Conservation (phyloP, 23 tunicate species). For the Botrylloides violaceus region DNA sequence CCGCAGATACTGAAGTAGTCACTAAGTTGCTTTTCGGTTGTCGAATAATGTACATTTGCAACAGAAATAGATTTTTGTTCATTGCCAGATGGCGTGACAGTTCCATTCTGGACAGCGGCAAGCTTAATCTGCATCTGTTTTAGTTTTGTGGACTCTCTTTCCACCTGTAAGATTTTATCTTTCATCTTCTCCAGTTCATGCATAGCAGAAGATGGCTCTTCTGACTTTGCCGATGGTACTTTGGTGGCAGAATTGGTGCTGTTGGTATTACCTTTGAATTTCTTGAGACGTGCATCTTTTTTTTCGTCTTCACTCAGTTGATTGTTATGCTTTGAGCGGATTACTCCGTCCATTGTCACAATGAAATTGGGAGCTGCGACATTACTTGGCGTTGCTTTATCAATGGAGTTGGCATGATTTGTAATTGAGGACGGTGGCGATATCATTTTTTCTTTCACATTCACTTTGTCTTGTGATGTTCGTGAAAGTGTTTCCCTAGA, state of each 20-base stretch:
- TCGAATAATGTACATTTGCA: slow-evolving; percentile 82
- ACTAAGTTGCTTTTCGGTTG: slow-evolving; percentile 74
- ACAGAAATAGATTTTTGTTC: slow-evolving; percentile 42
- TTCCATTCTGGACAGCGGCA: neutral
- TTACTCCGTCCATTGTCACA: neutral
- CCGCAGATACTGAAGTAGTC: slow-evolving; percentile 95
- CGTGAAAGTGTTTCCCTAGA: neutral
- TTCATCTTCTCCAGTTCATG: slow-evolving; percentile 51
- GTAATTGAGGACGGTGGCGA: neutral
- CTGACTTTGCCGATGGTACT: neutral
- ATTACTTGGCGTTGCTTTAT: neutral
- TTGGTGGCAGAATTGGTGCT: neutral
- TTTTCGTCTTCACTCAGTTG: neutral
- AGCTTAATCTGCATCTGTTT: slow-evolving; percentile 58
- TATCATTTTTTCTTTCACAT: neutral
- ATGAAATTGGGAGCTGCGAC: neutral
- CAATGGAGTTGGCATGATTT: neutral
- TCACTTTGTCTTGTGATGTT: neutral
- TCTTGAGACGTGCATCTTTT: neutral
- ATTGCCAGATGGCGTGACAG: neutral
- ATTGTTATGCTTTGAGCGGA: neutral
- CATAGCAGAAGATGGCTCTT: neutral
- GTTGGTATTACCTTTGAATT: neutral
- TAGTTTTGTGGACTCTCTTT: slow-evolving; percentile 55
- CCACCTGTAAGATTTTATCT: slow-evolving; percentile 48